These are phyloP conservation scores for Pycnonotus jocosus DNA, from an alignment of 2,113 vertebrate genomes.

Conservation along the genomic window DNA sequence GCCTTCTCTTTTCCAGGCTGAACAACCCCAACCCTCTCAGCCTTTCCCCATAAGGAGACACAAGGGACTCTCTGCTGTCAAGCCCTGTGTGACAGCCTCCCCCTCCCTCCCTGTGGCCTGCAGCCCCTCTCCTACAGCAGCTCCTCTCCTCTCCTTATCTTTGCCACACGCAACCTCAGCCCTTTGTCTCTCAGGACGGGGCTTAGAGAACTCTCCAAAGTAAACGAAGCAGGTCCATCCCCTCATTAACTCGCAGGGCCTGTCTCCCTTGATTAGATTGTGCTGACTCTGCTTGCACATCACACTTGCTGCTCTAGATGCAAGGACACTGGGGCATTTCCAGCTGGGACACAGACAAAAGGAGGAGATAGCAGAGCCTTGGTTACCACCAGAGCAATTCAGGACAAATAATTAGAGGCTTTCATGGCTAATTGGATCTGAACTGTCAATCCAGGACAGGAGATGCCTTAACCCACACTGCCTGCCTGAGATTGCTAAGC, in stretches of 20 bases:
- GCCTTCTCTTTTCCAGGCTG: not conserved
- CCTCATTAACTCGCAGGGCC: slow-evolving; percentile 14
- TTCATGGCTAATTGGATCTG: slow-evolving; percentile 53
- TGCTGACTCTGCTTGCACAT: slow-evolving; percentile 35
- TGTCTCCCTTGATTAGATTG: slow-evolving; percentile 38
- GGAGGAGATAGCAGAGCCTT: slow-evolving; percentile 43
- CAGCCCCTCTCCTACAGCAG: not conserved
- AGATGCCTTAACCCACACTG: slow-evolving; percentile 36
- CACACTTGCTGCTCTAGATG: slow-evolving; percentile 27
- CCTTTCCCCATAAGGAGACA: not conserved
- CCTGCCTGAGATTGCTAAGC: slow-evolving; percentile 26
- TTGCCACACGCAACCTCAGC: not conserved
- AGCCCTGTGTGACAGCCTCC: not conserved
- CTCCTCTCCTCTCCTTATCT: not conserved
- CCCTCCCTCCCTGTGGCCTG: not conserved
- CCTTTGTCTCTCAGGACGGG: not conserved
- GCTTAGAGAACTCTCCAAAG: not conserved
- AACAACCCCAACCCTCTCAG: not conserved
- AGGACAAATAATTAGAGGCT: slow-evolving; percentile 61
- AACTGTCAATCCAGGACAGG: slow-evolving; percentile 44
- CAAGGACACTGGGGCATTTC: slow-evolving; percentile 28
- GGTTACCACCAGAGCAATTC: slow-evolving; percentile 32
- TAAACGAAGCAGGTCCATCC: not conserved
- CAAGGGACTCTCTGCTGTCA: not conserved
- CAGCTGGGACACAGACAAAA: slow-evolving; percentile 57